Evolutionary conservation across 2,113 vertebrate genomes (phyloP), one percentile per base, ranked within the genome.

Genomic region (Cyanoliseus patagonus): DNA sequence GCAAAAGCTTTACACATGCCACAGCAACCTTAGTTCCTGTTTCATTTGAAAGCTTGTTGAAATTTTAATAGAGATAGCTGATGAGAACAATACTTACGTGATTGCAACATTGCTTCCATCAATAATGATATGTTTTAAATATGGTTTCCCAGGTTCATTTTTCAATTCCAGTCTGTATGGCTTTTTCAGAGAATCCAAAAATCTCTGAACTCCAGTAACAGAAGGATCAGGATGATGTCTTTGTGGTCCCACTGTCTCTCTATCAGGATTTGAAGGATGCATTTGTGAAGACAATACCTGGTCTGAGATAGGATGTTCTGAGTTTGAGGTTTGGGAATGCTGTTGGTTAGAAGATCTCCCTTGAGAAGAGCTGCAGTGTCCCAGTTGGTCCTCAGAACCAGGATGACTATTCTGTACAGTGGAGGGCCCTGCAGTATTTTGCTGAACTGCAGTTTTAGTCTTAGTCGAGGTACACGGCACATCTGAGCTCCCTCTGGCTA

Each of bases 101-200:
- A 99, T 99, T 3, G 99, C 99, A 90, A 99, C 99, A 52, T 99
- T 99, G 98, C 99, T 99, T 87, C 99, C 99, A 37, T 99, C 99
- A 68, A 99, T 99, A 93, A 99, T 98, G 37, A 99, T 97, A 82
- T 99, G 99, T 42, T 99, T 98, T 81, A 99, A 98, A 51, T 98
- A 97, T 0, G 81, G 96, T 52, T 95, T 97, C 30, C 99, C 99
- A 0, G 98, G 98, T 87, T 99, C 98, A 17, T 99, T 99, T 53
- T 98, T 99, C 95, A 99, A 96, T 75, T 98, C 98, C 96, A 99
- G 97, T 31, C 93, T 98, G 97, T 99, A 99, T 1, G 99, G 99
- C 9, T 97, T 98, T 97, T 97, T 98, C 88, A 99, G 97, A 6
- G 98, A 99, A 68, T 99, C 99, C 53, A 99, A 98, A 94, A 99